Conservation (phyloP, 2,888 invertebrate species). For the Mactromeris polynyma region DNA sequence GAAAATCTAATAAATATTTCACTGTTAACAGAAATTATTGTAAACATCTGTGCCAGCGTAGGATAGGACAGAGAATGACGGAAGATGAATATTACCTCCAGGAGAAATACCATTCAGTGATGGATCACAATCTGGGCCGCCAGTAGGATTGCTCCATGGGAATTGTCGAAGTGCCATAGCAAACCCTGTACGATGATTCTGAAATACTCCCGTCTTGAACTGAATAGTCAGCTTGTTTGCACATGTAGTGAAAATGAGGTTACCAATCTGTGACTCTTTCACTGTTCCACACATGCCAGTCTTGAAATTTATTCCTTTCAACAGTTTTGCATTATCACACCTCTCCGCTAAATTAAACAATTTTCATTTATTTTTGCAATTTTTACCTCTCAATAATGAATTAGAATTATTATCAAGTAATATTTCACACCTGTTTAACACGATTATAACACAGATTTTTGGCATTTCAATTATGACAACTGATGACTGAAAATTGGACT, state of each 20-base stretch:
- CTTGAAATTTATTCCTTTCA: constrained; percentile 63
- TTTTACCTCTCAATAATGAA: too few relatives aligned
- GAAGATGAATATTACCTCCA: constrained; percentile 44
- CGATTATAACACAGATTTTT: too few relatives aligned
- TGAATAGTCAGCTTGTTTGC: constrained; percentile 66
- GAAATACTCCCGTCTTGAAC: constrained; percentile 58
- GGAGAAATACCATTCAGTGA: constrained; percentile 60
- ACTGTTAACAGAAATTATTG: too few relatives aligned
- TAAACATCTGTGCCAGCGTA: too few relatives aligned
- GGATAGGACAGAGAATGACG: too few relatives aligned
- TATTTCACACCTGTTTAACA: too few relatives aligned
- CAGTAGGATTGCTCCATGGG: constrained; percentile 66
- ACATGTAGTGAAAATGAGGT: constrained; percentile 59
- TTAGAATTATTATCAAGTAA: too few relatives aligned
- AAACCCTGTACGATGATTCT: constrained; percentile 52
- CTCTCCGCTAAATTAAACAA: constrained; percentile 57
- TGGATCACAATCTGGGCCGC: constrained; percentile 69
- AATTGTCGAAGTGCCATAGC: constrained; percentile 55
- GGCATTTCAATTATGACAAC: too few relatives aligned
- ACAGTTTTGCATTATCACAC: constrained; percentile 66
- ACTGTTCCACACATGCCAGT: constrained; percentile 68
- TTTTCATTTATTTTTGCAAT: too few relatives aligned
- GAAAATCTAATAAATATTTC: too few relatives aligned
- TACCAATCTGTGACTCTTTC: constrained; percentile 53
- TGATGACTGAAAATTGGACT: too few relatives aligned